Conservation (phyloP, 1,140 invertebrate species). For the Drosophila bocki region DNA sequence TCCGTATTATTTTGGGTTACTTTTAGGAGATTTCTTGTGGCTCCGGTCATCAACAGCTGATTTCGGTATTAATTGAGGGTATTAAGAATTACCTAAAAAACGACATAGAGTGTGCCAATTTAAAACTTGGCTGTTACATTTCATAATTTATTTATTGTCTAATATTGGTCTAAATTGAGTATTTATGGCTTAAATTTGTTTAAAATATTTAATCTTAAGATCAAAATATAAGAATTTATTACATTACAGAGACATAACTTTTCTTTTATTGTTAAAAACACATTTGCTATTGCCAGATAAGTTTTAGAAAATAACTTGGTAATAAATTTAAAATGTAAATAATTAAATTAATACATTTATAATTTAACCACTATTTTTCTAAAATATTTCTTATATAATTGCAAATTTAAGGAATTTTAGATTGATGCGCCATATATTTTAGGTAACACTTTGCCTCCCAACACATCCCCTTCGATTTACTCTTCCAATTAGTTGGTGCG, state of each 20-base stretch:
- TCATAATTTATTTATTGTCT: neutral
- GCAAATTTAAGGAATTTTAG: neutral
- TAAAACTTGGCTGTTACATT: neutral
- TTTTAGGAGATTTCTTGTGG: neutral
- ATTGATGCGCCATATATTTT: constrained; percentile 6
- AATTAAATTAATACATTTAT: too few relatives aligned
- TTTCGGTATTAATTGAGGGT: neutral
- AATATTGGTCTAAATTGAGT: neutral
- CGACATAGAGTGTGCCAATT: accelerated
- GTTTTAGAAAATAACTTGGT: neutral
- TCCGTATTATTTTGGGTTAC: too few relatives aligned
- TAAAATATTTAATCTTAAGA: neutral
- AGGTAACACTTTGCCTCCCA: constrained; percentile 7
- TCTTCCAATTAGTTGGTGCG: constrained; percentile 16
- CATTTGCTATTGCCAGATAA: neutral
- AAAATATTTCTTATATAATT: neutral
- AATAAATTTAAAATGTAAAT: neutral
- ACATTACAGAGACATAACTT: too few relatives aligned
- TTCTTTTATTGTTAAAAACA: neutral
- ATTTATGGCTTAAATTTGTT: too few relatives aligned
- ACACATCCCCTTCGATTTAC: constrained; percentile 13
- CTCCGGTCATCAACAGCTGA: neutral
- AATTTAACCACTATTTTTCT: neutral
- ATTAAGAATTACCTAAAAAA: neutral
- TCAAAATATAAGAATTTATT: neutral